These are phyloP conservation scores for Ametastegia equiseti DNA, from an alignment of 2,888 invertebrate genomes.

Conservation along the genomic window DNA sequence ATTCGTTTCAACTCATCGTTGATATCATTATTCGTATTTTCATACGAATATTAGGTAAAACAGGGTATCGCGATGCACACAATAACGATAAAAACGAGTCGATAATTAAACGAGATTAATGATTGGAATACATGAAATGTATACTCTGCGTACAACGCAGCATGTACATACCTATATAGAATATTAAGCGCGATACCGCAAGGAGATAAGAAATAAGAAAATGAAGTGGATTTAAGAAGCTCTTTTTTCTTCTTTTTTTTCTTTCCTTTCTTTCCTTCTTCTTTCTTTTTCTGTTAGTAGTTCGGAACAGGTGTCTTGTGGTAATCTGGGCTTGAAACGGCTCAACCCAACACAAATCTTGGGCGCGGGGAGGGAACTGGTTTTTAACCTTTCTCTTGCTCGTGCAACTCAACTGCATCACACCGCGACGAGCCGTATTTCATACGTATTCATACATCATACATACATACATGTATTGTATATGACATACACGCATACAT, in stretches of 20 bases:
- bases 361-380: background rate
- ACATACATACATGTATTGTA: background rate
- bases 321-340: slow-evolving; percentile 26
- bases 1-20: background rate
- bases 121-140: too few species aligned
- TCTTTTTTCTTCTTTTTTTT: background rate
- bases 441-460: background rate
- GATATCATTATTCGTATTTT: too few species aligned
- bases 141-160: background rate
- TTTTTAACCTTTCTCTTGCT: slow-evolving; percentile 39
- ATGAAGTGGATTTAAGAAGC: background rate
- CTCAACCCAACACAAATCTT: slow-evolving; percentile 25
- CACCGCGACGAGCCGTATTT: slow-evolving; percentile 12
- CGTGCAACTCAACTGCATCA: background rate
- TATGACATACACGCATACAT: background rate
- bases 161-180: background rate
- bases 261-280: background rate
- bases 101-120: too few species aligned
- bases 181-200: background rate
- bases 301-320: slow-evolving; percentile 37
- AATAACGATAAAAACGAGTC: too few species aligned
- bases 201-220: background rate
- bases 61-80: too few species aligned
- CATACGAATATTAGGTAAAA: too few species aligned
- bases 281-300: too few species aligned